A percentile compares a stretch with the other conserved stretches of the same genome.
These are phyloP conservation scores for Neogale vison DNA, from an alignment of 2,113 vertebrate species.

Conservation along the genomic window DNA sequence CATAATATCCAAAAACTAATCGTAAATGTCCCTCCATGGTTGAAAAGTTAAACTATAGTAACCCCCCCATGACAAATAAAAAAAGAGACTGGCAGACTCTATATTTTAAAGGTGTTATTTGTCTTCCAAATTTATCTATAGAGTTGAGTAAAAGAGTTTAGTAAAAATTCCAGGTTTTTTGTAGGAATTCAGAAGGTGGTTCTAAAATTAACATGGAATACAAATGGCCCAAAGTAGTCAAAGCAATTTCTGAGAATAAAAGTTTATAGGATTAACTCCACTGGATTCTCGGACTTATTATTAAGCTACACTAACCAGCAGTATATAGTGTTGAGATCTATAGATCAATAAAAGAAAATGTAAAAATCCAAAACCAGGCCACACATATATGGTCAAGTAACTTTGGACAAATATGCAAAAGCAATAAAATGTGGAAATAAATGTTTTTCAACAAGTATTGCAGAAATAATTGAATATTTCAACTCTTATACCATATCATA, in stretches of 20 bases:
- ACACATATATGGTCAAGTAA: neutral
- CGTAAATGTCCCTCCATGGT: neutral
- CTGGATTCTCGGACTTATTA: neutral
- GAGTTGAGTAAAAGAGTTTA: neutral
- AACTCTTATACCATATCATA: neutral
- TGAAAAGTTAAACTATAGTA: neutral
- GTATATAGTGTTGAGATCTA: neutral
- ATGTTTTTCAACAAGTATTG: neutral
- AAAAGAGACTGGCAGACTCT: neutral
- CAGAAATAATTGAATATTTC: neutral
- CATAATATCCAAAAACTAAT: neutral
- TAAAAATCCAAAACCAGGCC: neutral
- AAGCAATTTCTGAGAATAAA: neutral
- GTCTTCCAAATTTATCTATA: neutral
- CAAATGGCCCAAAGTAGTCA: neutral
- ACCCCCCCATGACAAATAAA: neutral
- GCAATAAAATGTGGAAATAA: neutral
- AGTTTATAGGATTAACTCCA: neutral
- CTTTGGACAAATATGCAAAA: neutral
- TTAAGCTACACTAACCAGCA: neutral
- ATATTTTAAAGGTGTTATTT: neutral
- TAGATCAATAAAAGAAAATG: neutral
- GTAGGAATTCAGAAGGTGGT: neutral
- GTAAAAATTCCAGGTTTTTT: neutral
- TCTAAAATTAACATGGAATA: neutral